These are phyloP conservation scores for Hycleus cichorii DNA, from an alignment of 1,140 invertebrate genomes.

Conservation along the genomic window DNA sequence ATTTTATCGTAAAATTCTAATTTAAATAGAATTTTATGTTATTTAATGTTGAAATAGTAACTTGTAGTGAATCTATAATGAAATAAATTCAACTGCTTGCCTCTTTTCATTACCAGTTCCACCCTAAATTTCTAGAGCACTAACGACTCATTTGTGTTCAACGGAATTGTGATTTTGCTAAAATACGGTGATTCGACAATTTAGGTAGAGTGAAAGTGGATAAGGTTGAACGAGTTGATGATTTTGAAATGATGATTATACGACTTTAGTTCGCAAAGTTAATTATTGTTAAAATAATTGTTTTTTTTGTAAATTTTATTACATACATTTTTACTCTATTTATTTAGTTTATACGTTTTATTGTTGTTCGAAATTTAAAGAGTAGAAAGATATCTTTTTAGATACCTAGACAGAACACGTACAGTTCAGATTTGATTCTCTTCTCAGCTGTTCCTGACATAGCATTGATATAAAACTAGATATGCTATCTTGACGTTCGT, in stretches of 20 bases:
- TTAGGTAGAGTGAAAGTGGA: slow-evolving; percentile 13
- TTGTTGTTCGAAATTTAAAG: not conserved
- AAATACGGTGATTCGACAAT: slow-evolving; percentile 16
- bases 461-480: slow-evolving; percentile 10
- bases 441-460: slow-evolving; percentile 8
- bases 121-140: slow-evolving; percentile 6
- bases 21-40: too few species aligned
- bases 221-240: slow-evolving; percentile 14
- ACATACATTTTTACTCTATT: not conserved
- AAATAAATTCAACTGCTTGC: slow-evolving; percentile 11
- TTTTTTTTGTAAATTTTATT: slow-evolving; percentile 1
- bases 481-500: slow-evolving; percentile 10
- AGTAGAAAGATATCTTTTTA: not conserved
- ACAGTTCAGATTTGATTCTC: slow-evolving; percentile 15
- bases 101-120: slow-evolving; percentile 8
- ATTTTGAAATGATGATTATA: slow-evolving; percentile 13
- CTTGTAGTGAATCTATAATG: slow-evolving; percentile 7
- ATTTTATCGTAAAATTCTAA: too few species aligned
- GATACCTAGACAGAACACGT: slow-evolving; percentile 10
- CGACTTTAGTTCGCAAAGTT: slow-evolving; percentile 6
- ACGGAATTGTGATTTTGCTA: slow-evolving; percentile 15
- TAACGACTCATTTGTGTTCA: slow-evolving; percentile 15
- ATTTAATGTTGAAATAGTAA: too few species aligned
- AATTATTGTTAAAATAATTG: slow-evolving; percentile 5
- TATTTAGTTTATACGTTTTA: not conserved